phyloP scores from a whole-genome alignment of 2,113 vertebrate species.

The Urocitellus parryii region DNA sequence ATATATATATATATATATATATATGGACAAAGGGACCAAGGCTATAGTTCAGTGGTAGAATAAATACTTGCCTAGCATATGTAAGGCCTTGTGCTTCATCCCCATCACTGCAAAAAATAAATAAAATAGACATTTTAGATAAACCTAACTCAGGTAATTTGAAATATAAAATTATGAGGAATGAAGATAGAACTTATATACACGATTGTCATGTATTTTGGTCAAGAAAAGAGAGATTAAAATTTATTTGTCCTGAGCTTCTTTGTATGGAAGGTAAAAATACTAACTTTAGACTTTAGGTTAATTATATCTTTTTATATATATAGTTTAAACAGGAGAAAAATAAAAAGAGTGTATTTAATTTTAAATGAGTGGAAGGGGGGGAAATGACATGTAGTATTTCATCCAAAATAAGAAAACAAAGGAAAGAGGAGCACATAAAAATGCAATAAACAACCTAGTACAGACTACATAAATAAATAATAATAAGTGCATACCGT shows the following conservation, averaged over 20 bases:
- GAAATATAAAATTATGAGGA: neutral
- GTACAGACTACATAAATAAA: neutral
- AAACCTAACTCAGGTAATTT: neutral
- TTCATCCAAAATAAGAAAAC: conserved; percentile 8
- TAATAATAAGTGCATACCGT: neutral
- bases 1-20: no score
- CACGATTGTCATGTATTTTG: neutral
- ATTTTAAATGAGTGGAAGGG: neutral
- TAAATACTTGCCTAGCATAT: neutral
- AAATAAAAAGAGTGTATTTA: neutral
- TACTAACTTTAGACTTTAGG: neutral
- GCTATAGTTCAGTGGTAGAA: no score
- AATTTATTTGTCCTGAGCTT: neutral
- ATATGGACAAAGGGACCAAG: no score
- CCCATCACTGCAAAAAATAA: neutral
- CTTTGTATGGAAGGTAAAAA: neutral
- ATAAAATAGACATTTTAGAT: conserved; percentile 1
- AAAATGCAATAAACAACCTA: neutral
- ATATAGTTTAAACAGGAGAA: neutral
- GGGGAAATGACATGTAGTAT: neutral
- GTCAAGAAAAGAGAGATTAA: neutral
- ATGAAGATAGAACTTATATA: neutral
- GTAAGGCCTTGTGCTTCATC: neutral
- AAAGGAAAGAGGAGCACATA: neutral
- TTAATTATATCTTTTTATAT: neutral